A percentile compares a stretch with the other conserved stretches of the same genome.
phyloP scores from a whole-genome alignment of 2,113 vertebrate genomes.

The Boleophthalmus pectinirostris region DNA sequence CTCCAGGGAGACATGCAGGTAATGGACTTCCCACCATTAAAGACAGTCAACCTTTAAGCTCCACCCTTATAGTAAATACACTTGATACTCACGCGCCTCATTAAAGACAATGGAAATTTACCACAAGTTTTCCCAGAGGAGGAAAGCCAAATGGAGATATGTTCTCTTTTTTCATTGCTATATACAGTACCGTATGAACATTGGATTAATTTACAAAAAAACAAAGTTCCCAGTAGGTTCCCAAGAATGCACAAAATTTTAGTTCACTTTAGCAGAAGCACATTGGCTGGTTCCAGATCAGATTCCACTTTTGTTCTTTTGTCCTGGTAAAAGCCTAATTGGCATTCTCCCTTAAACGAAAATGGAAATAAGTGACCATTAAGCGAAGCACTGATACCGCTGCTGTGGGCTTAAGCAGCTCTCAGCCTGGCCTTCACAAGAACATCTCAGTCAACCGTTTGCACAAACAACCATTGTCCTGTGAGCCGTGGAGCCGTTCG shows the following conservation, averaged over 20 bases:
- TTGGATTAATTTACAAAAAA: too few species aligned
- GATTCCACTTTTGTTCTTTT: background rate
- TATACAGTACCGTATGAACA: too few species aligned
- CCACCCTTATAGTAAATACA: too few species aligned
- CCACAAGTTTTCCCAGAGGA: too few species aligned
- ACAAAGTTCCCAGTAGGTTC: too few species aligned
- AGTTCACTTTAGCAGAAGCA: background rate
- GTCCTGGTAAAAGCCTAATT: constrained; percentile 2
- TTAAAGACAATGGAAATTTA: too few species aligned
- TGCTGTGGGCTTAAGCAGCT: constrained; percentile 25
- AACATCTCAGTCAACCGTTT: constrained; percentile 41
- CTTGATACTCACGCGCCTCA: too few species aligned
- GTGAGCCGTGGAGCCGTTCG: constrained; percentile 34
- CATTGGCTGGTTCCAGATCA: background rate
- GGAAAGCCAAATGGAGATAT: too few species aligned
- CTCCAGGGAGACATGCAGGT: too few species aligned
- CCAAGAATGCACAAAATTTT: background rate
- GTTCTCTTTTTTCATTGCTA: too few species aligned
- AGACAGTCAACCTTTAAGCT: too few species aligned
- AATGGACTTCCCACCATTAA: too few species aligned
- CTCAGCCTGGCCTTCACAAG: constrained; percentile 21
- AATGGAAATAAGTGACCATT: constrained; percentile 33
- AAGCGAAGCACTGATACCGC: constrained; percentile 11
- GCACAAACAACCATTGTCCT: constrained; percentile 57
- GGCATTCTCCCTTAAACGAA: constrained; percentile 25